Percentiles rank a stretch among this genome's conserved stretches.
Conservation (phyloP, 1,140 invertebrate species). For the Ceratosolen fusciceps region DNA sequence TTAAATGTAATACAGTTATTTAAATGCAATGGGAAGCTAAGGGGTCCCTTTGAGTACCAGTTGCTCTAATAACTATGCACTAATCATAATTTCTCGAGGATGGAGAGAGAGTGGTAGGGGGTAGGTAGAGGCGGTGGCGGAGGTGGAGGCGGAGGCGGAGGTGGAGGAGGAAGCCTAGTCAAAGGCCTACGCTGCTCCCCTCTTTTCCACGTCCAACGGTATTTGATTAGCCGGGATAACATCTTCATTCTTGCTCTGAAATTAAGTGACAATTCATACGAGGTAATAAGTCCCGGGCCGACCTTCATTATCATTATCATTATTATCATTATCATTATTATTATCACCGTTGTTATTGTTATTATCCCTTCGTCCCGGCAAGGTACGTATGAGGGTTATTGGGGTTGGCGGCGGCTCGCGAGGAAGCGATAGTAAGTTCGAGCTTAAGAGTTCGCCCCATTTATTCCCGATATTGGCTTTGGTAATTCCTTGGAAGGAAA, state of each 20-base stretch:
- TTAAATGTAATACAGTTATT: neutral
- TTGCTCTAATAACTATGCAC: neutral
- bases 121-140: no score
- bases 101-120: no score
- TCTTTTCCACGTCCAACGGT: neutral
- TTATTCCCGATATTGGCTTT: conserved; percentile 41
- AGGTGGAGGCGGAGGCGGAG: no score
- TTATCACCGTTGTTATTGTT: no score
- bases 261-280: neutral
- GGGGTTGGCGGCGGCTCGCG: no score
- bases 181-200: no score
- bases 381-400: no score
- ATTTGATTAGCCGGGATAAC: neutral
- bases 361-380: no score
- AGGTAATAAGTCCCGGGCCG: neutral
- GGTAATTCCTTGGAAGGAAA: conserved; percentile 46
- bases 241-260: neutral
- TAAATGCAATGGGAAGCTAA: neutral
- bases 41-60: neutral
- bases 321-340: no score
- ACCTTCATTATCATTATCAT: no score
- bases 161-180: neutral
- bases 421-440: no score
- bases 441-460: conserved; percentile 9
- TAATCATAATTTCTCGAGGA: neutral